These are phyloP conservation scores for Orientallactaga sibirica DNA, from an alignment of 2,797 vertebrate species.

Conservation along the genomic window DNA sequence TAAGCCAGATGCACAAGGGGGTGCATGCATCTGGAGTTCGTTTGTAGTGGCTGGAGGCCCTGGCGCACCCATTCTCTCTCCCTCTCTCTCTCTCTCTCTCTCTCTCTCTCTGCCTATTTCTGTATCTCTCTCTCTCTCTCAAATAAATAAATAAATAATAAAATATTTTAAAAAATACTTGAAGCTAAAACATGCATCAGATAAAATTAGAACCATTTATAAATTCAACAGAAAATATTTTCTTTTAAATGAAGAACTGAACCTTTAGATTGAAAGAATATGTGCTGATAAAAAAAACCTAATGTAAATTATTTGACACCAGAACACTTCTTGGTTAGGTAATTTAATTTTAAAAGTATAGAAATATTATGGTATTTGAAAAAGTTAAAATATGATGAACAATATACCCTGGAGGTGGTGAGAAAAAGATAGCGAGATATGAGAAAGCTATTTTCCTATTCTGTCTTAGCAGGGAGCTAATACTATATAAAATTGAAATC, in stretches of 20 bases:
- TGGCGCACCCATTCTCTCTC: no score
- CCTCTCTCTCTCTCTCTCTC: no score
- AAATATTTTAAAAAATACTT: not conserved
- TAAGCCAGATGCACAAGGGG: no score
- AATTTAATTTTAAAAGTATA: conserved; percentile 24
- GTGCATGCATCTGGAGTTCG: no score
- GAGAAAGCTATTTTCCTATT: not conserved
- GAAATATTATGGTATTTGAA: not conserved
- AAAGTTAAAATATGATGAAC: conserved; percentile 41
- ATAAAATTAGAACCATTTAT: not conserved
- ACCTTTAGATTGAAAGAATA: not conserved
- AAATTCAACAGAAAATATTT: conserved; percentile 23
- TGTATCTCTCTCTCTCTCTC: no score
- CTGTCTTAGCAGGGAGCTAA: not conserved
- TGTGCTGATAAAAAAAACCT: not conserved
- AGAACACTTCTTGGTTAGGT: not conserved
- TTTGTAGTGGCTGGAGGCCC: no score
- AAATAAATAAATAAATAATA: no score
- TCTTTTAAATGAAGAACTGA: conserved; percentile 12
- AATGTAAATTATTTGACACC: not conserved
- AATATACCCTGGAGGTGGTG: not conserved
- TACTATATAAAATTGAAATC: conserved; percentile 24
- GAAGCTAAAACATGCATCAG: not conserved
- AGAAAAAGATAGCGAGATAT: not conserved
- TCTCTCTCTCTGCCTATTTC: no score